A percentile compares a stretch with the other conserved stretches of the same genome.
Evolutionary conservation across 2,113 vertebrate species (phyloP).

Genomic region (Onychorhynchus coronatus): DNA sequence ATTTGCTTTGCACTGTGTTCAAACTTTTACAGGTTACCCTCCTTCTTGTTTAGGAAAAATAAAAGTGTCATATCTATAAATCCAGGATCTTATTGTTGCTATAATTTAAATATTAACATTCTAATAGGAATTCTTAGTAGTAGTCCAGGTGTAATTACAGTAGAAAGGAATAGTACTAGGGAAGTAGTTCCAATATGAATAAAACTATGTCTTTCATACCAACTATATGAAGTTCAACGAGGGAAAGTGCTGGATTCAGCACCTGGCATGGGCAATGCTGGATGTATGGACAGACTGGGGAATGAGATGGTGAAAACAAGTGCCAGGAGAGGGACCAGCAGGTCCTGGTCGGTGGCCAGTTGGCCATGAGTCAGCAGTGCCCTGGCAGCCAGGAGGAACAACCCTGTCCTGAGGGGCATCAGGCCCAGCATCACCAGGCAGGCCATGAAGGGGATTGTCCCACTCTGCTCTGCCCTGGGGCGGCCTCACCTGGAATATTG

Average conservation of each 20-base stretch:
- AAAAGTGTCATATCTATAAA: rapidly evolving
- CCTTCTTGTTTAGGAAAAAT: neutral
- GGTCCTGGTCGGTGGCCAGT: rapidly evolving
- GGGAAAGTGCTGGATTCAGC: rapidly evolving
- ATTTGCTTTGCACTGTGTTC: neutral
- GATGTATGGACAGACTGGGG: rapidly evolving
- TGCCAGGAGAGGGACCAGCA: too few relatives aligned
- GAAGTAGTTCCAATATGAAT: neutral
- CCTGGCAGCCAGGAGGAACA: neutral
- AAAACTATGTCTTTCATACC: neutral
- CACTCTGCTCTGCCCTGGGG: rapidly evolving
- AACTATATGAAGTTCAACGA: rapidly evolving
- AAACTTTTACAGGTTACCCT: neutral
- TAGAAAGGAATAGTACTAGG: neutral
- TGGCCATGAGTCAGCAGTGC: neutral
- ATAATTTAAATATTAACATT: neutral
- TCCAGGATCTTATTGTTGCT: neutral
- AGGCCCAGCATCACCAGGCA: rapidly evolving
- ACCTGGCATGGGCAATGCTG: rapidly evolving
- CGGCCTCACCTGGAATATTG: rapidly evolving
- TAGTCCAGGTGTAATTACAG: neutral
- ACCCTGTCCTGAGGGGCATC: neutral
- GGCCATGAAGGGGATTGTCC: neutral
- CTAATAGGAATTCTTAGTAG: neutral
- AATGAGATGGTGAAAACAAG: neutral